Conservation (phyloP, 2,888 invertebrate genomes). For the Tipula lateralis region DNA sequence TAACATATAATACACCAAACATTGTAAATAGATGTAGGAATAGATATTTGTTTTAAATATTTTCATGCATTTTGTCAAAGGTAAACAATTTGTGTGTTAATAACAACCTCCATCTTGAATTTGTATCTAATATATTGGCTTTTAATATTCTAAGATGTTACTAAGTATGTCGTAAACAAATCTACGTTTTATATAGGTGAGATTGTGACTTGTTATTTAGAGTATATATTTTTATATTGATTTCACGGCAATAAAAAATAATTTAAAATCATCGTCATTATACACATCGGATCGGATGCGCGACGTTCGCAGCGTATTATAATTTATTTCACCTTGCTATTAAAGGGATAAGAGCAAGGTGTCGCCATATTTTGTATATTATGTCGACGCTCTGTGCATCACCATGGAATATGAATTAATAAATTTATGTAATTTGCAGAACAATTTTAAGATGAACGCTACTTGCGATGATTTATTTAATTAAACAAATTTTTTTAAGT, state of each 20-base stretch:
- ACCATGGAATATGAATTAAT: background rate
- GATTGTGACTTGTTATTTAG: slow-evolving; percentile 31
- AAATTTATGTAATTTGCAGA: background rate
- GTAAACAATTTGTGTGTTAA: background rate
- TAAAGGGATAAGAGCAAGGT: background rate
- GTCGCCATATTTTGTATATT: background rate
- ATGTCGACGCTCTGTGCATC: background rate
- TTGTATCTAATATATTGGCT: background rate
- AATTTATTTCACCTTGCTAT: slow-evolving; percentile 5
- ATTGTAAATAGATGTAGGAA: background rate
- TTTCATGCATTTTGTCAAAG: background rate
- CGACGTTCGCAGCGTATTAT: background rate
- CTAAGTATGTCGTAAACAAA: background rate
- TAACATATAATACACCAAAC: background rate
- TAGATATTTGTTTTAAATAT: background rate
- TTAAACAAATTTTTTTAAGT: background rate
- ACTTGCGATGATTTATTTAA: background rate
- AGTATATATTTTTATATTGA: background rate
- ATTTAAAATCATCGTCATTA: background rate
- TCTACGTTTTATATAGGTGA: background rate
- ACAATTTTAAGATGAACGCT: background rate
- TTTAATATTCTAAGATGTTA: background rate
- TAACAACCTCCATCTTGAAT: background rate
- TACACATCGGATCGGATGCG: background rate
- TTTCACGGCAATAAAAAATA: background rate